Percentiles rank a stretch among this genome's conserved stretches.
Evolutionary conservation across 2,888 invertebrate species (phyloP).

Genomic region (Apodemia hepburni): DNA sequence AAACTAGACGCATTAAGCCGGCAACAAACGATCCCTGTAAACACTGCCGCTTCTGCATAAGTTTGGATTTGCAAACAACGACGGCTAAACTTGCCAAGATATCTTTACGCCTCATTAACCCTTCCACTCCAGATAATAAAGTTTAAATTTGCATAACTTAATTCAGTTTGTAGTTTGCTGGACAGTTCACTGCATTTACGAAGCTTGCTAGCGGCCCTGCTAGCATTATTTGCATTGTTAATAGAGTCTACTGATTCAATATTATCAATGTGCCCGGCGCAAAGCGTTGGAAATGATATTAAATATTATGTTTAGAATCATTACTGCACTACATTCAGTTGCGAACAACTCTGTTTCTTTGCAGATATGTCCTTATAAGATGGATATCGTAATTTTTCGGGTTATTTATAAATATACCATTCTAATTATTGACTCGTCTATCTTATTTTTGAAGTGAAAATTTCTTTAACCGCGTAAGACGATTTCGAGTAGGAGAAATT

Average conservation of each 20-base stretch:
- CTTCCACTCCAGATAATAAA: slow-evolving; percentile 25
- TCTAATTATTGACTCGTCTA: too few relatives aligned
- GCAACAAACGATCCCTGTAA: slow-evolving; percentile 65
- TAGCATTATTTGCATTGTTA: slow-evolving; percentile 68
- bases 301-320: slow-evolving; percentile 10
- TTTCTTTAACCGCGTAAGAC: too few relatives aligned
- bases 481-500: too few relatives aligned
- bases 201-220: slow-evolving; percentile 49
- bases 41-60: slow-evolving; percentile 63
- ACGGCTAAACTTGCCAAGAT: slow-evolving; percentile 46
- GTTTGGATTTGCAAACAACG: slow-evolving; percentile 67
- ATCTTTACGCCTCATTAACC: slow-evolving; percentile 26
- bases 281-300: slow-evolving; percentile 39
- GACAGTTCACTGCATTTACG: slow-evolving; percentile 56
- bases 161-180: slow-evolving; percentile 31
- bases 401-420: too few relatives aligned
- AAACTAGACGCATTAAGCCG: slow-evolving; percentile 62
- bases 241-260: slow-evolving; percentile 68
- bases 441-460: too few relatives aligned
- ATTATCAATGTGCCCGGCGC: slow-evolving; percentile 52
- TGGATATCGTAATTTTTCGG: too few relatives aligned
- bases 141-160: slow-evolving; percentile 27
- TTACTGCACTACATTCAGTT: not conserved
- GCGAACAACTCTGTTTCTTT: not conserved
- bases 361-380: not conserved